phyloP scores from a whole-genome alignment of 2,888 invertebrate species.

The Drosophila formosana region DNA sequence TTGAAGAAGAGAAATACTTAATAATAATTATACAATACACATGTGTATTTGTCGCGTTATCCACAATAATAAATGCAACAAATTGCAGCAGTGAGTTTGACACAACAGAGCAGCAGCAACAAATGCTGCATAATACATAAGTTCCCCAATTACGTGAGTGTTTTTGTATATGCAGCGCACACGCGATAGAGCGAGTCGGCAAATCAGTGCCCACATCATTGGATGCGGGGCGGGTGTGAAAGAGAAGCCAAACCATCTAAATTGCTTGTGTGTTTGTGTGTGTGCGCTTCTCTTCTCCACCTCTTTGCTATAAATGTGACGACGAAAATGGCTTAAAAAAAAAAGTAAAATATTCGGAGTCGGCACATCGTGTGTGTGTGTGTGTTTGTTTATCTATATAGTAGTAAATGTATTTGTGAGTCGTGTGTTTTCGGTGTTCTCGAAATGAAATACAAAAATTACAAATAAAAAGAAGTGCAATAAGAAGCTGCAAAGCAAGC shows the following conservation, averaged over 20 bases:
- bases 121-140: conserved; percentile 57
- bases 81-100: conserved; percentile 55
- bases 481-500: conserved; percentile 27
- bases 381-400: conserved; percentile 24
- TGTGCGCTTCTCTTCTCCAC: neutral
- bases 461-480: neutral
- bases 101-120: conserved; percentile 40
- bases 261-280: conserved; percentile 49
- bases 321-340: conserved; percentile 65
- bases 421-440: conserved; percentile 1
- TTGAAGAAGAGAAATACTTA: conserved; percentile 49
- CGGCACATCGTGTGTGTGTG: conserved; percentile 34
- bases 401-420: conserved; percentile 10
- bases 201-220: conserved; percentile 62
- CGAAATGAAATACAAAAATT: neutral
- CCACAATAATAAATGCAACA: conserved; percentile 40
- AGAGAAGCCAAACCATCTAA: conserved; percentile 63
- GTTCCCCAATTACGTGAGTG: conserved; percentile 69
- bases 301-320: conserved; percentile 65
- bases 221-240: conserved; percentile 47
- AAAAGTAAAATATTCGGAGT: conserved; percentile 55
- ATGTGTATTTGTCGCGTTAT: conserved; percentile 39
- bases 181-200: conserved; percentile 69
- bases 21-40: conserved; percentile 72
- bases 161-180: conserved; percentile 55